Percentiles rank a stretch among this genome's conserved stretches.
These are phyloP conservation scores for Fulica atra DNA, from an alignment of 2,113 vertebrate genomes.

Conservation along the genomic window DNA sequence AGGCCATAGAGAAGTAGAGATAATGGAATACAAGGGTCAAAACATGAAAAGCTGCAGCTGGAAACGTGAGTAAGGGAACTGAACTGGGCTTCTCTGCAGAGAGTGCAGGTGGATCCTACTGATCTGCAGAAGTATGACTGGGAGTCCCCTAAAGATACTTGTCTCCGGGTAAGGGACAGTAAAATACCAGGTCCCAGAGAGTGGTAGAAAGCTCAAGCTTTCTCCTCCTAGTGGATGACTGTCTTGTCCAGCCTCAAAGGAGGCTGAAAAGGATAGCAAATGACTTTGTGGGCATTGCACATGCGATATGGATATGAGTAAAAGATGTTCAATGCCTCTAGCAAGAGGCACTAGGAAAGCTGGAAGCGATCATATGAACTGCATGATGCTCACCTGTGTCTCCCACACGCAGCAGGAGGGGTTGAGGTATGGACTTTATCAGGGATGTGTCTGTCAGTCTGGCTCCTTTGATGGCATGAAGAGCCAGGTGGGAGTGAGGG, in stretches of 20 bases:
- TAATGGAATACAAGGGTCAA: neutral
- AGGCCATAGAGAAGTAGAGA: neutral
- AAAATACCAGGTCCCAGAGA: neutral
- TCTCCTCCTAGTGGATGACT: neutral
- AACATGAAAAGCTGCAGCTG: neutral
- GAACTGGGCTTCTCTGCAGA: neutral
- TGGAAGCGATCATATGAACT: neutral
- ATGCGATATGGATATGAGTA: neutral
- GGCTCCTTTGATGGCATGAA: neutral
- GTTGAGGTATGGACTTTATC: neutral
- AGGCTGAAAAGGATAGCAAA: neutral
- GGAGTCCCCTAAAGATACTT: neutral
- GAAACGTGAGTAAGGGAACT: neutral
- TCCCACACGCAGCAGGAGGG: neutral
- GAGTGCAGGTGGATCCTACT: neutral
- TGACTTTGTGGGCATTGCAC: neutral
- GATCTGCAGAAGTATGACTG: neutral
- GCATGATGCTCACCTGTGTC: neutral
- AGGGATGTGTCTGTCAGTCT: rapidly evolving
- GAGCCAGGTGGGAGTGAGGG: neutral
- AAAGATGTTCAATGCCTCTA: neutral
- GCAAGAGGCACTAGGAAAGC: neutral
- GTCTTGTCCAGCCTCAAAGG: neutral
- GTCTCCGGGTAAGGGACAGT: neutral
- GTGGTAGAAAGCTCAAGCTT: neutral